phyloP scores from a whole-genome alignment of 2,888 invertebrate species.

The Auanema freiburgensis region DNA sequence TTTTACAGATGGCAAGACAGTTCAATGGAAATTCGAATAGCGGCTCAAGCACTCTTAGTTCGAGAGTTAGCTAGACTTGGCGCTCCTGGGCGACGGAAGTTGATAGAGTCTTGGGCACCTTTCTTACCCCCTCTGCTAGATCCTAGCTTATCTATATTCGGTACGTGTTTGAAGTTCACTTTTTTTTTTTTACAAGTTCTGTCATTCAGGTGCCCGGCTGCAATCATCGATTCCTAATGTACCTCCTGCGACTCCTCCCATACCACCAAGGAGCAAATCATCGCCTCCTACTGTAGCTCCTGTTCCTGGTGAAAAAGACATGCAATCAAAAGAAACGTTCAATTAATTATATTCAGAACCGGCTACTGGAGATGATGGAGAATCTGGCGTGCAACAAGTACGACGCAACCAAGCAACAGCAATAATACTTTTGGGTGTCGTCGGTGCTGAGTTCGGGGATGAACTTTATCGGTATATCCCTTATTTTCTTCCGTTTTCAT shows the following conservation, averaged over 20 bases:
- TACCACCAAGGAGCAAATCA: conserved; percentile 42
- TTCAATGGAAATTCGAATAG: conserved; percentile 91
- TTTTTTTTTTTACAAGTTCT: background rate
- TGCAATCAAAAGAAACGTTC: no score
- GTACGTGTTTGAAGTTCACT: conserved; percentile 33
- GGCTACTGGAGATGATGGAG: conserved; percentile 34
- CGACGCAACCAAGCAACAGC: conserved; percentile 95
- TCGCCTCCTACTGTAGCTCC: conserved; percentile 32
- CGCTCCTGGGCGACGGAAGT: conserved; percentile 82
- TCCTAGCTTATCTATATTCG: conserved; percentile 66
- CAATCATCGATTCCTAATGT: conserved; percentile 39
- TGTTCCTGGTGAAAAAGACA: conserved; percentile 21
- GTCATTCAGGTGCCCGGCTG: conserved; percentile 28
- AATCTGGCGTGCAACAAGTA: conserved; percentile 65
- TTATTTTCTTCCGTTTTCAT: background rate
- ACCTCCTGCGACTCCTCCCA: conserved; percentile 38
- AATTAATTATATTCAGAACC: conserved; percentile 25
- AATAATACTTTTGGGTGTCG: conserved; percentile 91
- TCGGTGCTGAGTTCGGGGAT: conserved; percentile 96
- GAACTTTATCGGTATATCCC: conserved; percentile 74
- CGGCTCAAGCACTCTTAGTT: conserved; percentile 88
- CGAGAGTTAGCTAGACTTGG: conserved; percentile 88
- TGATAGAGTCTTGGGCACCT: conserved; percentile 94
- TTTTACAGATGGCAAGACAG: conserved; percentile 88
- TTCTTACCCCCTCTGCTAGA: conserved; percentile 78